These are phyloP conservation scores for Orchestia grillus DNA, from an alignment of 1,140 invertebrate species.

Conservation along the genomic window DNA sequence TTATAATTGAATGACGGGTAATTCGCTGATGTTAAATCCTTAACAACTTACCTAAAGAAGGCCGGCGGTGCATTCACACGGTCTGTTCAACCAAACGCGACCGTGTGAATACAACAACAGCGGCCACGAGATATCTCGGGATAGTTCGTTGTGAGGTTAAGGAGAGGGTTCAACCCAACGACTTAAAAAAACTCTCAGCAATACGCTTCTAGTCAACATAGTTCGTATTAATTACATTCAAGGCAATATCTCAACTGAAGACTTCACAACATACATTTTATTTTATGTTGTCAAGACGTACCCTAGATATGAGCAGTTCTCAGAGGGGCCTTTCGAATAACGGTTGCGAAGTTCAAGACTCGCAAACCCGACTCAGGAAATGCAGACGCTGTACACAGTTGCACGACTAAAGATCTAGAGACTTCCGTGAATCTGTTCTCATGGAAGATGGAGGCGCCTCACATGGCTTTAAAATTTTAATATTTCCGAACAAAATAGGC, in stretches of 20 bases:
- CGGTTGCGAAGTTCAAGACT: background rate
- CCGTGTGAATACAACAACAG: too few species aligned
- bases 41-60: too few species aligned
- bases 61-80: too few species aligned
- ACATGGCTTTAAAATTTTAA: background rate
- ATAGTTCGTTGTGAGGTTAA: too few species aligned
- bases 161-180: background rate
- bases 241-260: background rate
- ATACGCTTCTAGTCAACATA: background rate
- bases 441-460: too few species aligned
- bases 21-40: background rate
- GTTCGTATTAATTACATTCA: background rate
- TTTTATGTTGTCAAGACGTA: background rate
- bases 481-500: background rate
- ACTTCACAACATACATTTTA: background rate
- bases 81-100: too few species aligned
- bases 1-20: background rate
- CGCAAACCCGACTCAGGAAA: background rate
- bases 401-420: too few species aligned
- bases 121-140: too few species aligned
- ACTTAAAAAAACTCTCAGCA: background rate
- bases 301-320: background rate
- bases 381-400: too few species aligned
- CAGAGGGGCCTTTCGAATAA: background rate
- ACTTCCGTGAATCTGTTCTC: too few species aligned